Base-by-base conservation (phyloP, 1,140 invertebrate genomes). In the Drosophila tristis region DNA sequence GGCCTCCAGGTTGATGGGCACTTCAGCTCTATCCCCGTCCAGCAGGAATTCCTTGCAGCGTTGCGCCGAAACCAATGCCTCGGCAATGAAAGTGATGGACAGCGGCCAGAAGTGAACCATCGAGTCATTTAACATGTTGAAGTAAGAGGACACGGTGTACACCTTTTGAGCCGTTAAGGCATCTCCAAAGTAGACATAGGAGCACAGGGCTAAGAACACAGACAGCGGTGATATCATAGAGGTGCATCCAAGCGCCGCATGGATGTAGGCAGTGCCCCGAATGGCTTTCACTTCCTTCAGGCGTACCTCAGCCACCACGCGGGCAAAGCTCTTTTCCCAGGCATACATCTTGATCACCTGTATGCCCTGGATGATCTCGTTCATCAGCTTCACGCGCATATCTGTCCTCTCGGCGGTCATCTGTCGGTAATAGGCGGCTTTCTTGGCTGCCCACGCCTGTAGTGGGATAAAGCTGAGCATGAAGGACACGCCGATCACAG, bases 291-390 rank as follows among this genome's bases (percentile, higher is more conserved):
- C 94, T 92, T 95, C 95, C 78, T 94, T 94, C 58, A 94, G 94
- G 68, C 58, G 75, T 11, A 91, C 90, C 0, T 91, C 75, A n/a
- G 85, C 93, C 9, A 97, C 94, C 29, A 97, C 92, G 56, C 93
- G 93, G 3, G 95, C 95, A 87, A 98, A 97, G 0, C 96, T 96
- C 60, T 95, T 94, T 91, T 98, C 97, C 97, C 97, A 98, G 0
- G 96, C 95, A 85, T 97, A 97, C 97, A 98, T 98, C 93, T 98
- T 99, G 26, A 96, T 97, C 2, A 95, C 95, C 68, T 96, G 95
- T 25, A 96, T 96, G n/a, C 95, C 95, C 45, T 94, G 94, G 15
- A 98, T 95, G 11, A 98, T 95, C 89, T 98, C 97, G 86, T 96
- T 97, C 93, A 97, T 97, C 6, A 97, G 85, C 48, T 96, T 93